A percentile compares a stretch with the other conserved stretches of the same genome.
Conservation (phyloP, 2,888 invertebrate genomes). For the Drosophila putrida region DNA sequence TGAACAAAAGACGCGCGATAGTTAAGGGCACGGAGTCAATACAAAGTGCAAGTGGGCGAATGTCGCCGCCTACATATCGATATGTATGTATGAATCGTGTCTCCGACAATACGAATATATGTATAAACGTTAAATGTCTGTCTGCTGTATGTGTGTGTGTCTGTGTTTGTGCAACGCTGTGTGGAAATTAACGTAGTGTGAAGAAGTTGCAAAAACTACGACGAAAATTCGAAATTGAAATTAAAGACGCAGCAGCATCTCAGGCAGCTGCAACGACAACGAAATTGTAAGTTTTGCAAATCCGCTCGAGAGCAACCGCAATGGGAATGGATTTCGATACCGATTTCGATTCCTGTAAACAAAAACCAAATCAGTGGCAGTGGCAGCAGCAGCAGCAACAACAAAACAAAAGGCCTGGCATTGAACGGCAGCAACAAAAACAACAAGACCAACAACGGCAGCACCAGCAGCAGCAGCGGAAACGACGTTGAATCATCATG, state of each 20-base stretch:
- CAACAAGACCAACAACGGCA: neutral
- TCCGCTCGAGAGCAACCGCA: neutral
- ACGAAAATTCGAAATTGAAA: conserved; percentile 35
- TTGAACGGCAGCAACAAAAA: conserved; percentile 31
- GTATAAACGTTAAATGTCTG: conserved; percentile 4
- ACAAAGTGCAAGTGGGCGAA: conserved; percentile 61
- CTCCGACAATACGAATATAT: conserved; percentile 10
- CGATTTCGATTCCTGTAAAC: conserved; percentile 53
- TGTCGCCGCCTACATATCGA: conserved; percentile 60
- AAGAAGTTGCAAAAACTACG: conserved; percentile 61
- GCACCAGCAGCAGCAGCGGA: conserved; percentile 51
- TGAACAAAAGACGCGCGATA: conserved; percentile 46
- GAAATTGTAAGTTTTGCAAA: conserved; percentile 43
- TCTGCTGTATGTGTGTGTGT: conserved; percentile 10
- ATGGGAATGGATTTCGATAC: conserved; percentile 11
- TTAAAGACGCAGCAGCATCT: conserved; percentile 27
- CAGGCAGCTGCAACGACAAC: conserved; percentile 44
- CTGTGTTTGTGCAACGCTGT: conserved; percentile 61
- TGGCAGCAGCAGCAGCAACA: conserved; percentile 29
- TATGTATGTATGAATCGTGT: conserved; percentile 49
- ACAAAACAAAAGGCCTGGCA: conserved; percentile 42
- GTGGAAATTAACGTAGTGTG: conserved; percentile 72
- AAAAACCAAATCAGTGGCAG: conserved; percentile 45
- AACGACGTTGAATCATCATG: conserved; percentile 74
- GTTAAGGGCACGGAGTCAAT: conserved; percentile 40